Conservation (phyloP, 2,113 vertebrate genomes). For the Propithecus coquereli region DNA sequence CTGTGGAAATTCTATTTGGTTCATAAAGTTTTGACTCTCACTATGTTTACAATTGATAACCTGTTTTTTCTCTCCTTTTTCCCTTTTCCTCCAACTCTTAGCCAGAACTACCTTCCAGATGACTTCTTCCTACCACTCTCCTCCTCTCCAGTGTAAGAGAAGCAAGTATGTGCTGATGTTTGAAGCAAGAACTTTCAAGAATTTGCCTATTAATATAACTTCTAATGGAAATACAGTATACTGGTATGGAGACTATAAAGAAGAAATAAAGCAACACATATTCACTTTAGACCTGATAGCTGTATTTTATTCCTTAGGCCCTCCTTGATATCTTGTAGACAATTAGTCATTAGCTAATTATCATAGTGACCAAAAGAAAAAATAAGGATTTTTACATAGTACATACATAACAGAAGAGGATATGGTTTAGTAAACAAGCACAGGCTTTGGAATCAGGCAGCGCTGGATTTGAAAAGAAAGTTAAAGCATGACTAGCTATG, state of each 20-base stretch:
- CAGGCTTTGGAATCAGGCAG: neutral
- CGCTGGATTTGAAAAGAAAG: neutral
- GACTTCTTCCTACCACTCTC: neutral
- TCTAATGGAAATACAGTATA: neutral
- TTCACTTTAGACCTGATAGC: neutral
- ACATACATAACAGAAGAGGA: neutral
- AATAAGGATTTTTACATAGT: neutral
- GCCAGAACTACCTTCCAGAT: neutral
- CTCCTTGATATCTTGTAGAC: neutral
- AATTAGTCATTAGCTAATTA: neutral
- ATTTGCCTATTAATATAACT: neutral
- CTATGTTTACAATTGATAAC: neutral
- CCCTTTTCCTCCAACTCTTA: neutral
- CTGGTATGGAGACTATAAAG: neutral
- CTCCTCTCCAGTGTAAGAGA: neutral
- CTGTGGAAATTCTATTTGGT: conserved; percentile 4
- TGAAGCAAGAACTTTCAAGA: neutral
- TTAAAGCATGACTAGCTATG: neutral
- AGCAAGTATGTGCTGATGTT: neutral
- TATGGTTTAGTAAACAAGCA: neutral
- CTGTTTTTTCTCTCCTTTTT: neutral
- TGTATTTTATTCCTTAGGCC: neutral
- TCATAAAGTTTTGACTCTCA: conserved; percentile 15
- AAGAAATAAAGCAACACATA: neutral
- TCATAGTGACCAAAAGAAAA: neutral